These are phyloP conservation scores for Chiloscyllium punctatum DNA, from an alignment of 2,797 vertebrate genomes.

Conservation along the genomic window DNA sequence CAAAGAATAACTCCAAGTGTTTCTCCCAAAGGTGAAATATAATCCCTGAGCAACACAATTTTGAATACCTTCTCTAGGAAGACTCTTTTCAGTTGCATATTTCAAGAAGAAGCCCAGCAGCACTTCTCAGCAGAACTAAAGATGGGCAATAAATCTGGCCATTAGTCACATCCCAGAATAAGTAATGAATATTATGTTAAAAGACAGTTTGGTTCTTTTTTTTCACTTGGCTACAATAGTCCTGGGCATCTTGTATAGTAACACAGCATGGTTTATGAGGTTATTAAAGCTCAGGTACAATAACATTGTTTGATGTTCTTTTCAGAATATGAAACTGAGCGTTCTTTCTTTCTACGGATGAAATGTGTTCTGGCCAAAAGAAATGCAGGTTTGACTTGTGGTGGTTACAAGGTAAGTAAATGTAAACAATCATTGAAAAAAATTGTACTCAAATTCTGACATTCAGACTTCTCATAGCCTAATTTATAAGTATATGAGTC, in stretches of 20 bases:
- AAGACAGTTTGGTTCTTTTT: background rate
- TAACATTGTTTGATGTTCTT: conserved; percentile 5
- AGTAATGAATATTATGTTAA: background rate
- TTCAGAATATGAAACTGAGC: conserved; percentile 84
- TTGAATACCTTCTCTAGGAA: background rate
- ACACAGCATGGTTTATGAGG: background rate
- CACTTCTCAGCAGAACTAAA: background rate
- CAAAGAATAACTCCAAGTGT: background rate
- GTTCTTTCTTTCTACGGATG: conserved; percentile 91
- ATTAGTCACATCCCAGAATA: background rate
- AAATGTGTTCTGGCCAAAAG: conserved; percentile 90
- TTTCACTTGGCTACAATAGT: background rate
- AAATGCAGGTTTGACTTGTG: conserved; percentile 84
- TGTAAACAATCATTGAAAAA: background rate
- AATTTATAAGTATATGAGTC: background rate
- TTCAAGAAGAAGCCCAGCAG: background rate
- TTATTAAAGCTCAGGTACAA: background rate
- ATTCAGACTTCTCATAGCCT: background rate
- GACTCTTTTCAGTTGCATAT: background rate
- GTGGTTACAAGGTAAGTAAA: conserved; percentile 78
- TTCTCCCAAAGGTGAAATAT: background rate
- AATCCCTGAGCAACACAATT: background rate
- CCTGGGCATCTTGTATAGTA: background rate
- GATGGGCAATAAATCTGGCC: background rate
- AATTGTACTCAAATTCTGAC: background rate